Conservation (phyloP, 2,888 invertebrate genomes). For the Proisotoma minuta region DNA sequence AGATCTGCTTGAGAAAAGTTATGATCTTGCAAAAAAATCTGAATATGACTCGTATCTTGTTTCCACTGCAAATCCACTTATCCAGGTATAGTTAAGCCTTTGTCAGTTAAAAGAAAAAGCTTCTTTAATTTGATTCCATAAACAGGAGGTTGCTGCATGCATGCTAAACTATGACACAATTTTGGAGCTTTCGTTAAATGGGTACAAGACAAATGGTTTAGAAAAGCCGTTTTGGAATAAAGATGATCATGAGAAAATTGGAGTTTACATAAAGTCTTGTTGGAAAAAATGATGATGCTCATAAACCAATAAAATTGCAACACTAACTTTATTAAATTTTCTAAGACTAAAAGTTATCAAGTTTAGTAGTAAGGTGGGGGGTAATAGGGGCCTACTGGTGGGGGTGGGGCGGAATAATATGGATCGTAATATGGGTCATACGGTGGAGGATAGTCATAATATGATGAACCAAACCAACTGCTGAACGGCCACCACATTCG, state of each 20-base stretch:
- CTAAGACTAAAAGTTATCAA: too few relatives aligned
- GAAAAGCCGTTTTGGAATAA: slow-evolving; percentile 3
- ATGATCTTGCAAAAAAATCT: too few relatives aligned
- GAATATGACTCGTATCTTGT: neutral
- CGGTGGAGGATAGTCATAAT: neutral
- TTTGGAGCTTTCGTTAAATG: neutral
- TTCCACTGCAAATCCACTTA: slow-evolving; percentile 1
- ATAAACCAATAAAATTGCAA: too few relatives aligned
- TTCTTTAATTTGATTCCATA: neutral
- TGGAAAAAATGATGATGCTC: too few relatives aligned
- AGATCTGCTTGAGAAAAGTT: neutral
- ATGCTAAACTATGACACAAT: neutral
- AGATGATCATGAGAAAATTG: slow-evolving; percentile 4
- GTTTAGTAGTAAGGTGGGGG: slow-evolving; percentile 3
- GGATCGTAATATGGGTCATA: neutral
- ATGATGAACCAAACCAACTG: neutral
- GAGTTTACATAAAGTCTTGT: neutral
- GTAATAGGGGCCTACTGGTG: neutral
- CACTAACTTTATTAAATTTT: too few relatives aligned
- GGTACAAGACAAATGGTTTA: neutral
- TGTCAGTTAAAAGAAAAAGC: neutral
- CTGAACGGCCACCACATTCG: slow-evolving; percentile 8
- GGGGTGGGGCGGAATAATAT: neutral
- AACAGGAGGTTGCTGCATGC: neutral
- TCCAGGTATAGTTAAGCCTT: neutral